Base-by-base conservation (phyloP, 2,113 vertebrate genomes). In the Paramisgurnus dabryanus region DNA sequence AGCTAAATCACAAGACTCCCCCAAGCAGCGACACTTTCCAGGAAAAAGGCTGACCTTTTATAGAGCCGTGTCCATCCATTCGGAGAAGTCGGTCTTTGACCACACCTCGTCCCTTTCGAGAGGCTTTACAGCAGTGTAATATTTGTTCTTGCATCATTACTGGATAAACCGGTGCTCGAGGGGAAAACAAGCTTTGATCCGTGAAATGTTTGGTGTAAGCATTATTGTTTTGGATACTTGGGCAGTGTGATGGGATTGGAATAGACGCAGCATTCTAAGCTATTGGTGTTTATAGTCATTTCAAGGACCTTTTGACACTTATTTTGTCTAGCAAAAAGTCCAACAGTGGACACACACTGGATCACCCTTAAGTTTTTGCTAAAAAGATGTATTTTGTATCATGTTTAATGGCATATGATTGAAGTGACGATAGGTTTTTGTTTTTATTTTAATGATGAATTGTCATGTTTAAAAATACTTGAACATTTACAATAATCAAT, bases 201-300 rank as follows among this genome's bases (percentile, higher is more conserved):
- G 18, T 53, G 65, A 57, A 34, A 49, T 85, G 86, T 87, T 87
- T 85, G 39, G 72, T 84, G 82, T 84, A 85, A 87, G 85, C 86
- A 80, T 41, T 3, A 41, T 11, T 87, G 84, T 88, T 87, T 85
- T 85, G 84, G 82, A 76, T 49, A 87, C 76, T 73, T 76, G 4
- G 45, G 17, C 43, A 2, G 55, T 57, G 76, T 67, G 43, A 66
- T 22, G 64, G 39, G 41, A 47, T 57, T 49, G 45, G 55, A 18
- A 18, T 53, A 72, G 9, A 72, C 13, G n/a, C 39, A 15, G 13
- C 0, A 55, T 55, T 15, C 4, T 55, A 17, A 17, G 53, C 13
- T 17, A 34, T 34, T 34, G 27, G 27, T 34, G 27, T 34, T 34
- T 34, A 34, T 34, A 34, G 27, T 34, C 27, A 34, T 34, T 34